Evolutionary conservation across 2,888 invertebrate species (phyloP).

Genomic region (Melieria omissa): DNA sequence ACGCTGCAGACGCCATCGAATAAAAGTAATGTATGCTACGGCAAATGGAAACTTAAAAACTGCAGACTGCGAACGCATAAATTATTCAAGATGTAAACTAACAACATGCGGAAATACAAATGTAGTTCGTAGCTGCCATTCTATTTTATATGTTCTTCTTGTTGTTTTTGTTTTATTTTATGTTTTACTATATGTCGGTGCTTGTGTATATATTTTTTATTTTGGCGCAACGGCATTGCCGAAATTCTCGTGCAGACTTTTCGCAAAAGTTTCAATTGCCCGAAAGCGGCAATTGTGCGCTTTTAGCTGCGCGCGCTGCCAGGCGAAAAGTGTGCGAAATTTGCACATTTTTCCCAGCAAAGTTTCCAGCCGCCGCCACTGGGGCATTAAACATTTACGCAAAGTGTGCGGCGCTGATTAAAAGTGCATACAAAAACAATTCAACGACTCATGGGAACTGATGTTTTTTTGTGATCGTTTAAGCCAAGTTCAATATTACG

Average conservation of each 20-base stretch:
- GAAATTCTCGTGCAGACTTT: no score
- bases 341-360: no score
- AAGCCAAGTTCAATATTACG: no score
- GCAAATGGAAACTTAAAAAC: conserved; percentile 27
- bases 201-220: no score
- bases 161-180: no score
- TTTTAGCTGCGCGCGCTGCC: neutral
- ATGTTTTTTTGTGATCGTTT: no score
- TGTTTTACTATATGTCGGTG: no score
- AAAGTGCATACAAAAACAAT: no score
- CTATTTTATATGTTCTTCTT: no score
- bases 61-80: conserved; percentile 40
- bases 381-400: conserved; percentile 19
- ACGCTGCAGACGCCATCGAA: conserved; percentile 13
- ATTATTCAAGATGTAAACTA: conserved; percentile 37
- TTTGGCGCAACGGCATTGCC: no score
- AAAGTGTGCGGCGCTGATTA: neutral
- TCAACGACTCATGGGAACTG: no score
- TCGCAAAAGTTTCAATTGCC: no score
- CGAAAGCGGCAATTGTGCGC: neutral
- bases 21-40: conserved; percentile 18
- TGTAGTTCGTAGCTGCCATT: neutral
- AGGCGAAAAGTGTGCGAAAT: neutral
- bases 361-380: neutral
- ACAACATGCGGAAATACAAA: neutral